phyloP scores from a whole-genome alignment of 2,888 invertebrate genomes.

The Dryobotodes eremita region DNA sequence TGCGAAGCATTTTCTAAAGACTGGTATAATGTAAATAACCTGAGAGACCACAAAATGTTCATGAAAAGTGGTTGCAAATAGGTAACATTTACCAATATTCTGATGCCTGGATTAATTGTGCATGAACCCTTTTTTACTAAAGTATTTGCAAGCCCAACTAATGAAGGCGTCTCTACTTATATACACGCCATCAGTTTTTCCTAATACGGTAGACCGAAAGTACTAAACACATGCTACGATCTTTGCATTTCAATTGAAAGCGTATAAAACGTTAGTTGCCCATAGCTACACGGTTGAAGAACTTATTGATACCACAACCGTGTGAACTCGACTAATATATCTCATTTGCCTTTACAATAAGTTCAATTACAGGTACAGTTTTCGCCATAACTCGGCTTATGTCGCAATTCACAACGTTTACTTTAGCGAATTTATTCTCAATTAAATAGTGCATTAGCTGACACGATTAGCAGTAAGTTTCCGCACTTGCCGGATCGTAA shows the following conservation, averaged over 20 bases:
- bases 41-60: background rate
- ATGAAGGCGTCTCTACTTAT: too few species aligned
- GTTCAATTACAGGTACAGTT: slow-evolving; percentile 44
- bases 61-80: background rate
- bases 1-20: too few species aligned
- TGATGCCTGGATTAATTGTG: background rate
- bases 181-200: background rate
- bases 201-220: background rate
- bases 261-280: background rate
- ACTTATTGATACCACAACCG: slow-evolving; percentile 10
- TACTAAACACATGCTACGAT: background rate
- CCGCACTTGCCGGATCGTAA: slow-evolving; percentile 46
- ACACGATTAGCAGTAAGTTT: slow-evolving; percentile 40
- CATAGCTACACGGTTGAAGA: background rate
- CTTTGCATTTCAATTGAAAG: slow-evolving; percentile 4
- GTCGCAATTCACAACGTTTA: slow-evolving; percentile 19
- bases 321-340: slow-evolving; percentile 37
- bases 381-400: slow-evolving; percentile 33
- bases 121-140: background rate
- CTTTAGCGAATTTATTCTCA: slow-evolving; percentile 55
- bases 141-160: background rate
- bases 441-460: slow-evolving; percentile 54
- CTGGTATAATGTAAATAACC: too few species aligned
- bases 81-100: background rate
- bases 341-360: slow-evolving; percentile 44